Evolutionary conservation across 2,113 vertebrate genomes (phyloP).

Genomic region (Muscicapa adusta): DNA sequence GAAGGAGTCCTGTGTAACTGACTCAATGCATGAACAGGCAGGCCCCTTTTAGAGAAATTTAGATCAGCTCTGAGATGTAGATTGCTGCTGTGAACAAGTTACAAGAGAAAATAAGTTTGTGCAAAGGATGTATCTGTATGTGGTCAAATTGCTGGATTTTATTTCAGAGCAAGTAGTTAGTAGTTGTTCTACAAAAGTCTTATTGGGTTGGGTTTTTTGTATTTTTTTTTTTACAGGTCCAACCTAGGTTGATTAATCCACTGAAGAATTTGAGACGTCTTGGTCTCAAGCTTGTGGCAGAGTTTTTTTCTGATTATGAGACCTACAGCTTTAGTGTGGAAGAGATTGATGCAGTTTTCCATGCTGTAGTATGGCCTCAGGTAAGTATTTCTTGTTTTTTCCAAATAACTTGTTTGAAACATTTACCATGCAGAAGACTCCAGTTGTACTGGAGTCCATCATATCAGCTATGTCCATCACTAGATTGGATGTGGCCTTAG

Average conservation of each 20-base stretch:
- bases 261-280: slow-evolving; percentile 92
- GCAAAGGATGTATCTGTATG: neutral
- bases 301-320: slow-evolving; percentile 89
- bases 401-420: neutral
- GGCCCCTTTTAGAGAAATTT: neutral
- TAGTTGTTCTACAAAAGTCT: neutral
- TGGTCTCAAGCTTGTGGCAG: slow-evolving; percentile 83
- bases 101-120: neutral
- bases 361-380: slow-evolving; percentile 92
- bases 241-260: slow-evolving; percentile 82
- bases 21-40: neutral
- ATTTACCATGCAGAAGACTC: neutral
- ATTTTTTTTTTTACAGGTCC: slow-evolving; percentile 75
- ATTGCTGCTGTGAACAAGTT: neutral
- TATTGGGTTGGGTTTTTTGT: neutral
- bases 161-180: neutral
- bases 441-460: neutral
- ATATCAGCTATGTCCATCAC: rapidly evolving
- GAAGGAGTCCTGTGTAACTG: neutral
- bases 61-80: neutral
- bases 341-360: slow-evolving; percentile 89
- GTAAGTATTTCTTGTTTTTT: slow-evolving; percentile 63
- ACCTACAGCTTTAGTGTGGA: slow-evolving; percentile 82
- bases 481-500: neutral
- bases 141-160: neutral